These are phyloP conservation scores for Gopherus evgoodei DNA, from an alignment of 2,113 vertebrate species.

Conservation along the genomic window DNA sequence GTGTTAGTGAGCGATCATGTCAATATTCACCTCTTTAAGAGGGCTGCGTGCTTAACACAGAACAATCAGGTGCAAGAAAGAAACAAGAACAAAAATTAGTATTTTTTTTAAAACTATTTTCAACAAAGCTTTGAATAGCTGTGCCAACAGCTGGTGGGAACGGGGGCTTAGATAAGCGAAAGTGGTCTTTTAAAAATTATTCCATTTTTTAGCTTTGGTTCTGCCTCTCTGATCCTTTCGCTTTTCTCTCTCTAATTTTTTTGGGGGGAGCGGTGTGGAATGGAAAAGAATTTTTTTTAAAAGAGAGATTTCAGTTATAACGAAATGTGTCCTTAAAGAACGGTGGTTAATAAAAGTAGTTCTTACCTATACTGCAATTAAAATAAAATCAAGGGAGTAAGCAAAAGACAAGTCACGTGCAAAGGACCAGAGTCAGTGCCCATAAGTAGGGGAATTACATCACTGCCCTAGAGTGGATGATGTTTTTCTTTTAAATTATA, in stretches of 20 bases:
- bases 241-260: constrained; percentile 34
- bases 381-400: constrained; percentile 76
- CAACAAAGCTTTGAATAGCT: constrained; percentile 52
- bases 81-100: constrained; percentile 49
- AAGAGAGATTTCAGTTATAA: constrained; percentile 8
- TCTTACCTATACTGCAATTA: constrained; percentile 11
- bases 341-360: constrained; percentile 8
- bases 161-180: constrained; percentile 12
- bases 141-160: constrained; percentile 28
- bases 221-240: constrained; percentile 40
- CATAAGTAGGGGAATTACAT: constrained; percentile 77
- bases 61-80: constrained; percentile 48
- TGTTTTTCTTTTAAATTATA: constrained; percentile 68
- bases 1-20: constrained; percentile 5
- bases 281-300: background rate
- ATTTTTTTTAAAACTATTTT: constrained; percentile 54
- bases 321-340: constrained; percentile 20
- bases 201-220: constrained; percentile 18
- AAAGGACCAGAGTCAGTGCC: constrained; percentile 80
- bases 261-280: background rate
- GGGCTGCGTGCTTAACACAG: background rate
- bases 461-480: constrained; percentile 67
- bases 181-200: constrained; percentile 33
- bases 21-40: constrained; percentile 37
- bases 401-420: constrained; percentile 83